Conservation (phyloP, 2,113 vertebrate species). For the Plecturocebus donacophilus region DNA sequence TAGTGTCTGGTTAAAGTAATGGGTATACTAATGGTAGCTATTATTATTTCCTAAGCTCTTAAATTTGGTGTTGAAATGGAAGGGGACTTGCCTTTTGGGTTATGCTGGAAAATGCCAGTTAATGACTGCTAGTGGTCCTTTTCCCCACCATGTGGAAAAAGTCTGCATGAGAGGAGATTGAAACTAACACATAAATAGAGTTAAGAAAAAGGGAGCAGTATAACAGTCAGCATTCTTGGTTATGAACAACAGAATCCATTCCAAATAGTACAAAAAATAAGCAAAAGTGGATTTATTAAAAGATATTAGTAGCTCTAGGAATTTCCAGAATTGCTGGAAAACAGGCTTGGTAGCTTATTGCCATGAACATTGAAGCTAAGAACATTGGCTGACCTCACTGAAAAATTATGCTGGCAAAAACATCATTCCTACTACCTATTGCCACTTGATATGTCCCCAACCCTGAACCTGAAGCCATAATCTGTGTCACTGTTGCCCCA, state of each 20-base stretch:
- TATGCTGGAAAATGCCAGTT: neutral
- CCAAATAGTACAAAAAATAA: neutral
- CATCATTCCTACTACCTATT: neutral
- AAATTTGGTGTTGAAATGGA: neutral
- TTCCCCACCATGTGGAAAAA: neutral
- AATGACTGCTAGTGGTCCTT: neutral
- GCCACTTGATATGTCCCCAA: neutral
- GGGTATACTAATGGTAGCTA: neutral
- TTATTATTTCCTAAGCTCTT: neutral
- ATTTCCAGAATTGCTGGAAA: neutral
- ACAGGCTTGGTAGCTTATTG: neutral
- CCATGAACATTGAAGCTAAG: neutral
- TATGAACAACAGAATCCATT: neutral
- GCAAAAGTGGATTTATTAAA: neutral
- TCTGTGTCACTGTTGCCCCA: neutral
- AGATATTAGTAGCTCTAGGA: neutral
- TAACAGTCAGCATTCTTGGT: neutral
- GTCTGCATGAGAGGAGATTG: neutral
- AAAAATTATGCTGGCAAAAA: neutral
- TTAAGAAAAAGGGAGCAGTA: neutral
- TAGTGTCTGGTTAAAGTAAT: neutral
- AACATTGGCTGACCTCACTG: neutral
- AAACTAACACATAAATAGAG: neutral
- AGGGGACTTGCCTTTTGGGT: neutral
- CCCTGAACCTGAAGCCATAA: neutral